phyloP scores from a whole-genome alignment of 30 jellyfish, hydroid and myxozoan species.

The Pelagia noctiluca region DNA sequence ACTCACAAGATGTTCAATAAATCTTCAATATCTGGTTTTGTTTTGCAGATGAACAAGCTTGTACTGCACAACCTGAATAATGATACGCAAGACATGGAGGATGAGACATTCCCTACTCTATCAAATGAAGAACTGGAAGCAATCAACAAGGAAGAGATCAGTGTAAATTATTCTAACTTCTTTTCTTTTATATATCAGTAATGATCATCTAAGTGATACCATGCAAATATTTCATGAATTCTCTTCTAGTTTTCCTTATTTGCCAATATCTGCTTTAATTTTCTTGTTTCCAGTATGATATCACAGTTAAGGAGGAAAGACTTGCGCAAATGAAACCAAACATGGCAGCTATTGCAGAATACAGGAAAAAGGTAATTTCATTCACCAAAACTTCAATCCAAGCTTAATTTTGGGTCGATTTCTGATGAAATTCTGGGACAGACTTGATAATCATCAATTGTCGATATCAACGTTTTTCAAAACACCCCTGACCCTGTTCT shows the following conservation, averaged over 20 bases:
- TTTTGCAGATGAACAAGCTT: conserved; percentile 34
- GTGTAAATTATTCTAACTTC: conserved; percentile 38
- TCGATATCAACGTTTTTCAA: too few relatives aligned
- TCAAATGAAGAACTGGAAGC: conserved; percentile 75
- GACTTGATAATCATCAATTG: too few relatives aligned
- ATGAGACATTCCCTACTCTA: conserved; percentile 43
- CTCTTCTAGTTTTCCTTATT: too few relatives aligned
- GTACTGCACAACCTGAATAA: conserved; percentile 36
- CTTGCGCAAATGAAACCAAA: conserved; percentile 83
- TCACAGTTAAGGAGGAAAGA: conserved; percentile 79
- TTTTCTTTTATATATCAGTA: neutral
- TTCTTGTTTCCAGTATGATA: conserved; percentile 74
- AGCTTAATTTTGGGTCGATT: neutral
- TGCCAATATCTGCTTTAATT: too few relatives aligned
- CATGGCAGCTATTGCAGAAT: conserved; percentile 96
- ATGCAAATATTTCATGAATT: neutral
- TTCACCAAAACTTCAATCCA: neutral
- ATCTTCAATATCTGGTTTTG: neutral
- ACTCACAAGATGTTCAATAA: too few relatives aligned
- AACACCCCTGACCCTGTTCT: too few relatives aligned
- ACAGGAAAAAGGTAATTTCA: conserved; percentile 80
- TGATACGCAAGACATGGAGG: conserved; percentile 17
- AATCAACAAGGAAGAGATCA: conserved; percentile 66
- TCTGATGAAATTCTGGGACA: neutral
- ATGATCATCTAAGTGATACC: neutral